Evolutionary conservation across 2,797 vertebrate genomes (phyloP).

Genomic region (Danio aesculapii): DNA sequence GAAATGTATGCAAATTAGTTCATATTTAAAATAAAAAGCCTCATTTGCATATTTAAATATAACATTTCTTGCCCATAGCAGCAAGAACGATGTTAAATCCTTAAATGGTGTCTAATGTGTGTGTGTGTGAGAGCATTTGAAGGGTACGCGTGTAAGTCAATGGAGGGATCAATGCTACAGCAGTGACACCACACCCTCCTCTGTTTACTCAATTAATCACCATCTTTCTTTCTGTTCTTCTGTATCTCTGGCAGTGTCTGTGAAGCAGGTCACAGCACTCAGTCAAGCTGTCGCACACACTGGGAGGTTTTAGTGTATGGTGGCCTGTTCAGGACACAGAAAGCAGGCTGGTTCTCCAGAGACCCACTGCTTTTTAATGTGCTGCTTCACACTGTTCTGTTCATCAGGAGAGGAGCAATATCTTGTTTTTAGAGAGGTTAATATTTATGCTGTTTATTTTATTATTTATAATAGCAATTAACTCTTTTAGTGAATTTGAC

Average conservation of each 20-base stretch:
- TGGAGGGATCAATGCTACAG: conserved; percentile 37
- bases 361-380: neutral
- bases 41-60: too few species aligned
- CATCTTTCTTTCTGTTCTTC: conserved; percentile 36
- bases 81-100: neutral
- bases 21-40: too few species aligned
- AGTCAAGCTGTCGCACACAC: conserved; percentile 36
- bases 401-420: neutral
- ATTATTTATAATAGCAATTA: neutral
- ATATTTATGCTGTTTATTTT: neutral
- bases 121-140: conserved; percentile 10
- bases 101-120: neutral
- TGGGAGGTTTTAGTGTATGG: neutral
- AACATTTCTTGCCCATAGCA: neutral
- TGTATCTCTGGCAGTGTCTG: conserved; percentile 21
- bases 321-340: conserved; percentile 27
- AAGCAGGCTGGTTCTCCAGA: conserved; percentile 14
- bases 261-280: conserved; percentile 23
- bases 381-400: neutral
- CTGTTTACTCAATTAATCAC: conserved; percentile 37
- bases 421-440: conserved; percentile 13
- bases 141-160: conserved; percentile 29
- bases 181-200: conserved; percentile 37
- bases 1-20: too few species aligned
- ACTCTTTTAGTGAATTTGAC: neutral